Base-by-base conservation (phyloP, 2,113 vertebrate genomes). In the Carollia perspicillata region DNA sequence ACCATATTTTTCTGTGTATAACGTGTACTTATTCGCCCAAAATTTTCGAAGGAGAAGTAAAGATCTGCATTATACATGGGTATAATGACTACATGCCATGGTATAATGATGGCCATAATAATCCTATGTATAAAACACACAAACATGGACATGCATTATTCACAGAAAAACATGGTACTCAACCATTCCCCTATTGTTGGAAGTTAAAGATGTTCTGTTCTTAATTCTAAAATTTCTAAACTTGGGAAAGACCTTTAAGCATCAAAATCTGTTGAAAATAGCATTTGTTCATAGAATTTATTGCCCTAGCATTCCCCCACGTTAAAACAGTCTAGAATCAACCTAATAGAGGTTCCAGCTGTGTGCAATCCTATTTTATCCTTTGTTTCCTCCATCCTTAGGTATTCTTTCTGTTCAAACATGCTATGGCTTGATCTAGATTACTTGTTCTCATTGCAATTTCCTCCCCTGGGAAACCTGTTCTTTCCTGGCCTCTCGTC, bases 391-490 rank as follows among this genome's bases (percentile, higher is more conserved):
- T 89, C 78, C 66, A 51, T 95, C 92, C 87, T 94, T 3, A 0
- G 49, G 30, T 90, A 69, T 69, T 92, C 88, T 84, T 84, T 95
- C 93, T 95, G 90, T 86, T 96, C 93, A 96, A 96, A 97, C 92
- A 96, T 12, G 37, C 65, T 93, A 93, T 71, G 77, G 66, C 90
- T 96, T 95, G 88, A 95, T 95, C 75, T 68, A 95, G 92, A 94
- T 97, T 94, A 92, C 65, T 85, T 93, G 94, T 93, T 95, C 90
- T 96, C 94, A 40, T 85, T 90, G 88, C 90, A 85, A 35, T 90
- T 95, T 97, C 91, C 88, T 97, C 96, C 84, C 74, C 90, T 84
- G 95, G 95, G 96, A 97, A 97, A 97, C 97, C 89, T 97, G 60
- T 97, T 97, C 93, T 95, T 96, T 96, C 81, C 96, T 95, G 90